Percentiles rank a stretch among this genome's conserved stretches.
Conservation (phyloP, 1,140 invertebrate species). For the Hetaerina americana region DNA sequence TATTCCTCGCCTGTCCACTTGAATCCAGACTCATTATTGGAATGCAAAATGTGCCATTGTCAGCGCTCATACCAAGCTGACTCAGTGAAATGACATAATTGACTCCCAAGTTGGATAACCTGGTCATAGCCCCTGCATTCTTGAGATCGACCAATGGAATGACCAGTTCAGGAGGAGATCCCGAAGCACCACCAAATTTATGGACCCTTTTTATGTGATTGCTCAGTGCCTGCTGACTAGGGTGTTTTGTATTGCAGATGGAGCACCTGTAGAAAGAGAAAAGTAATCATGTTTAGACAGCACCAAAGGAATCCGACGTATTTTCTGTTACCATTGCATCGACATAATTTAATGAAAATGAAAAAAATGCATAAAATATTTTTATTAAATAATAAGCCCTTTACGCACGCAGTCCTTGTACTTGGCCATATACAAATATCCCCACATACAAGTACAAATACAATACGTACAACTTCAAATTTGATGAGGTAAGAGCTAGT, state of each 20-base stretch:
- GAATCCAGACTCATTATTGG: conserved; percentile 53
- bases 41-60: conserved; percentile 47
- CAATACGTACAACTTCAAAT: too few relatives aligned
- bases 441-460: too few relatives aligned
- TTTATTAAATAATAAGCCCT: too few relatives aligned
- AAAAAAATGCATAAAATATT: too few relatives aligned
- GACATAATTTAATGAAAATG: too few relatives aligned
- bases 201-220: conserved; percentile 57
- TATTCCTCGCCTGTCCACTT: conserved; percentile 37
- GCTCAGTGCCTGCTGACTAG: conserved; percentile 44
- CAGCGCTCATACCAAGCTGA: conserved; percentile 41
- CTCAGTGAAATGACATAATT: conserved; percentile 58
- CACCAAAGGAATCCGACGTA: too few relatives aligned
- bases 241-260: conserved; percentile 54
- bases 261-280: conserved; percentile 41
- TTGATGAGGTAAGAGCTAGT: too few relatives aligned
- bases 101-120: conserved; percentile 51
- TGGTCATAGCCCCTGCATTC: conserved; percentile 43
- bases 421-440: too few relatives aligned
- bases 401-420: too few relatives aligned
- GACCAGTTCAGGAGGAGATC: conserved; percentile 42
- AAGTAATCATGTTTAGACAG: not conserved
- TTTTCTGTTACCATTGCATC: too few relatives aligned
- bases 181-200: conserved; percentile 32
- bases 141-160: conserved; percentile 59